Percentiles rank a stretch among this genome's conserved stretches.
phyloP scores from a whole-genome alignment of 2,113 vertebrate species.

The Tautogolabrus adspersus region DNA sequence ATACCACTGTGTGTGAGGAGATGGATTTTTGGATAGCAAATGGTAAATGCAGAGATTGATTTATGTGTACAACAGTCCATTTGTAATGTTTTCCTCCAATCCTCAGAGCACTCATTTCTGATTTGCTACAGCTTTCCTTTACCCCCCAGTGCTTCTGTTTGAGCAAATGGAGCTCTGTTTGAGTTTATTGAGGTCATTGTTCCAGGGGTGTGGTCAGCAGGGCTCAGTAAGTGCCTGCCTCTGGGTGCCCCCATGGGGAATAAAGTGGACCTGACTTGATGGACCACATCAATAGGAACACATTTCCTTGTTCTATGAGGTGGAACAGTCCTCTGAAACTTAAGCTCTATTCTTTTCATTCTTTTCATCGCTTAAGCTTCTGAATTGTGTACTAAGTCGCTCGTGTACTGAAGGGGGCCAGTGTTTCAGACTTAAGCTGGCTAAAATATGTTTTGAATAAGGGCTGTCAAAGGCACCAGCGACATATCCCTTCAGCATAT shows the following conservation, averaged over 20 bases:
- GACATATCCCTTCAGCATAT: constrained; percentile 62
- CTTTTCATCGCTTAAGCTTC: constrained; percentile 68
- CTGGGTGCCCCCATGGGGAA: constrained; percentile 49
- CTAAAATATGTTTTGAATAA: constrained; percentile 63
- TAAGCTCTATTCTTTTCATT: constrained; percentile 62
- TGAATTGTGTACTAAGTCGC: constrained; percentile 52
- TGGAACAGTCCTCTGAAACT: constrained; percentile 68
- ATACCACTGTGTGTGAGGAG: constrained; percentile 43
- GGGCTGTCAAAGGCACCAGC: constrained; percentile 53
- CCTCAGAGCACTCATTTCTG: constrained; percentile 66
- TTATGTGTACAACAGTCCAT: constrained; percentile 68
- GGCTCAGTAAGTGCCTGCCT: constrained; percentile 63
- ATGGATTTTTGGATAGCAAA: constrained; percentile 70
- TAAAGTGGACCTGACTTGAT: constrained; percentile 63
- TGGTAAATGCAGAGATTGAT: constrained; percentile 78
- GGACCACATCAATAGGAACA: constrained; percentile 72
- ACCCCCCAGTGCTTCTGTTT: constrained; percentile 58
- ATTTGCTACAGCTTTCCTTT: constrained; percentile 63
- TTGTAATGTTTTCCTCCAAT: constrained; percentile 72
- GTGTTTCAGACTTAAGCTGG: constrained; percentile 56
- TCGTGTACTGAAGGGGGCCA: constrained; percentile 43
- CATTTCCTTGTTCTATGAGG: constrained; percentile 76
- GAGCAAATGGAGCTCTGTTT: constrained; percentile 70
- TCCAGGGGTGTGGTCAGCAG: constrained; percentile 75
- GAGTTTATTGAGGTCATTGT: constrained; percentile 79